Base-by-base conservation (phyloP, 2,797 vertebrate genomes). In the Chloroceryle inda region DNA sequence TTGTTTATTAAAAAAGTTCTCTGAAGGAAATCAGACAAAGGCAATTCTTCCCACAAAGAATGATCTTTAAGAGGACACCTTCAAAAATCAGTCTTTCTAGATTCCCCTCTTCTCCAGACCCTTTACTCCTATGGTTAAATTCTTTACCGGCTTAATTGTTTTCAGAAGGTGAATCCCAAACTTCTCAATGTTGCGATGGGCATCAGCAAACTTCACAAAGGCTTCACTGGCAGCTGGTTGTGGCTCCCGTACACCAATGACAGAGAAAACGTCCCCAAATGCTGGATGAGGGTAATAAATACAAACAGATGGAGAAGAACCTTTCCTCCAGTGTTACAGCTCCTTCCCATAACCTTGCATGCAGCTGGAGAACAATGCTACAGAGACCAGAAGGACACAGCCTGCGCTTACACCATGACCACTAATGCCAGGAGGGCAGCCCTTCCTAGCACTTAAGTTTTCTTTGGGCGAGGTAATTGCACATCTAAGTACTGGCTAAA, bases 141-240 rank as follows among this genome's bases (percentile, higher is more conserved):
- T 92, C 58, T 67, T 98, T 97, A 99, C 99, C 61, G 99, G 99
- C 95, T 99, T 99, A 97, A 99, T 98, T 83, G 99, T 99, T 97
- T 99, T 99, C 45, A 99, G 98, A 27, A 99, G 99, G 94, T 98
- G 98, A 95, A 99, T 99, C 61, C 99, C 99, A 31, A 98, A 99
- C 94, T 99, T 99, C 98, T 99, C 99, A 20, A 99, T 99, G 98
- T 91, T 99, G 92, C 99, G 99, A 94, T 99, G 99, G 74, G 99
- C 99, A 37, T 99, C 99, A 1, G 99, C 99, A 61, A 99, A 99
- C 97, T 99, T 99, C 71, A 99, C 99, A 27, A 99, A 99, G 5
- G 99, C 99, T 97, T 99, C 99, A 16, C 99, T 99, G 49, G 99
- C 99, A 6, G 99, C 98, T 23, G 99, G 99, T 88, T 99, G 99